A percentile compares a stretch with the other conserved stretches of the same genome.
phyloP scores from a whole-genome alignment of 53 echinoderm and acorn worm genomes.

The Holothuria leucospilota region DNA sequence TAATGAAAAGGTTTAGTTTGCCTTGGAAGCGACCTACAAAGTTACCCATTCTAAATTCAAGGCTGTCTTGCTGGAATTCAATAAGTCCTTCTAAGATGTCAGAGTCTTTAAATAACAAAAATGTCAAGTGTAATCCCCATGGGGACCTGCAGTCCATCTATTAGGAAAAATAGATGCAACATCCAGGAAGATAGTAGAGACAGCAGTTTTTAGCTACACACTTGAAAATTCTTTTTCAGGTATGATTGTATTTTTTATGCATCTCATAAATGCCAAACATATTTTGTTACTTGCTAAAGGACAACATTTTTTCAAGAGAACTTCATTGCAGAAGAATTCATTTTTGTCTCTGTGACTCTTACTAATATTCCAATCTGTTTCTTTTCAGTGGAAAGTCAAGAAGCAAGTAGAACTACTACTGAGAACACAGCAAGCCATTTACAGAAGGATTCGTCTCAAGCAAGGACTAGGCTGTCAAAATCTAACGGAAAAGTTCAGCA shows the following conservation, averaged over 20 bases:
- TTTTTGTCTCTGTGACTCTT: background rate
- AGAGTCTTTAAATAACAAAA: background rate
- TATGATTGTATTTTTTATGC: no score
- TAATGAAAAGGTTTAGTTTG: no score
- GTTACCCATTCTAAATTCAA: no score
- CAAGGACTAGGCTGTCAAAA: background rate
- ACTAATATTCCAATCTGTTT: background rate
- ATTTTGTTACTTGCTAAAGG: no score
- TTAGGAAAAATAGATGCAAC: no score
- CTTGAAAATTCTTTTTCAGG: no score
- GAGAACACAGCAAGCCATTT: background rate
- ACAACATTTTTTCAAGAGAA: no score
- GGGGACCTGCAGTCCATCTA: background rate
- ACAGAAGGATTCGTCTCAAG: background rate
- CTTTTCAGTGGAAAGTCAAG: slow-evolving; percentile 9
- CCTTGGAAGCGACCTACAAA: no score
- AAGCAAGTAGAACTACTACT: background rate
- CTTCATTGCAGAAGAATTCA: no score
- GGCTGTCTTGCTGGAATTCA: background rate
- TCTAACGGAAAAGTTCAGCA: background rate
- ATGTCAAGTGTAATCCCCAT: background rate
- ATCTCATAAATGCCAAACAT: no score
- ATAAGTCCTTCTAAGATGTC: background rate
- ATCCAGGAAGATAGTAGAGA: no score
- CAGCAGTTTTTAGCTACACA: no score